Evolutionary conservation across 2,888 invertebrate species (phyloP).

Genomic region (Ptychoptera albimana): DNA sequence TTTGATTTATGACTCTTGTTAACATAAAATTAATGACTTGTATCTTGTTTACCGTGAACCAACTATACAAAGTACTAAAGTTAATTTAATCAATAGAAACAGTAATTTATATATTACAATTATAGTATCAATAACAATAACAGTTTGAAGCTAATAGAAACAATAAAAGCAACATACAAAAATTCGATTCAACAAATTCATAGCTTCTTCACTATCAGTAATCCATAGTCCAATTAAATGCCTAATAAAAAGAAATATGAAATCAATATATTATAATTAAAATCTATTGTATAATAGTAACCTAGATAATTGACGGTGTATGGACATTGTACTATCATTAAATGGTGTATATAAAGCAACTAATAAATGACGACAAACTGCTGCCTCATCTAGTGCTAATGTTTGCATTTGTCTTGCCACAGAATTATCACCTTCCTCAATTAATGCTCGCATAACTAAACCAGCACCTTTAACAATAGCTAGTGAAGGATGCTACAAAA

Average conservation of each 20-base stretch:
- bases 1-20: no score
- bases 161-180: conserved; percentile 45
- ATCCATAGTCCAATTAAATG: conserved; percentile 94
- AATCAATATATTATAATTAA: neutral
- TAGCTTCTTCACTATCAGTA: conserved; percentile 82
- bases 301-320: conserved; percentile 75
- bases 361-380: conserved; percentile 80
- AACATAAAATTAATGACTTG: no score
- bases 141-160: neutral
- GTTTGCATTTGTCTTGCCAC: conserved; percentile 91
- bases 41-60: no score
- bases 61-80: no score
- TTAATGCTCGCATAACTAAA: conserved; percentile 89
- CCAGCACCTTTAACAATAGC: conserved; percentile 98
- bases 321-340: conserved; percentile 65
- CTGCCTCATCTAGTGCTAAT: conserved; percentile 89
- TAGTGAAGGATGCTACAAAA: conserved; percentile 68
- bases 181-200: conserved; percentile 69
- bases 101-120: no score
- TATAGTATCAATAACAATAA: no score
- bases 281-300: neutral
- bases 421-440: conserved; percentile 90
- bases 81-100: no score
- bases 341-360: conserved; percentile 74
- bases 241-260: conserved; percentile 22